Base-by-base conservation (phyloP, 1,140 invertebrate genomes). In the Gonatopus flavifemur region DNA sequence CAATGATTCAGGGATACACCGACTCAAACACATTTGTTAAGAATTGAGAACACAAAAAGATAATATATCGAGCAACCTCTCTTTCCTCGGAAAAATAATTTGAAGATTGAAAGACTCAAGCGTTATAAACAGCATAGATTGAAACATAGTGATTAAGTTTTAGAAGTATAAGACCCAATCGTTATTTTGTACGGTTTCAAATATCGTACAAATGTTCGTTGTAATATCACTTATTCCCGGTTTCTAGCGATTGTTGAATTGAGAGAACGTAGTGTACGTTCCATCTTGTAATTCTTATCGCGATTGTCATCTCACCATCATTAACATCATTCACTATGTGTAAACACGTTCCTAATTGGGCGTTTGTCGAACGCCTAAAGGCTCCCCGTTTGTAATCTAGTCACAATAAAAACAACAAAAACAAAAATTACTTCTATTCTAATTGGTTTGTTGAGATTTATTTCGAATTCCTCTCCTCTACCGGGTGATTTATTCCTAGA, bases 351-450 rank as follows among this genome's bases (percentile, higher is more conserved):
- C 69, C 68, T 77, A 69, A 64, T 70, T 70, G 70, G 59, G 67
- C 67, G 60, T 9, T 18, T 62, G 67, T 66, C 59, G 57, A 62
- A 56, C 67, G 70, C 66, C 68, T 64, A 55, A 55, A 69, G 42
- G 56, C 67, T 67, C 66, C 72, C 70, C 67, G 70, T 76, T 77
- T 77, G 72, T 77, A 77, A 76, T 77, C 74, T 77, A 77, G 74
- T 76, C 74, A 76, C 73, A 76, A 77, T 77, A 76, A 77, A 74
- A 77, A 69, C 64, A n/a, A n/a, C n/a, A n/a, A n/a, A n/a, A n/a
- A n/a, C n/a, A n/a, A n/a, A n/a, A n/a, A n/a, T n/a, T 70, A 75
- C 76, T 74, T 76, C 70, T 76, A 77, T 74, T 77, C 73, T 77
- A 76, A 52, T n/a, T n/a, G n/a, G n/a, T n/a, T n/a, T n/a, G n/a